Evolutionary conservation across 35 echinoderm and acorn worm genomes (phyloP), one percentile per base, ranked within the genome.

Genomic region (Eucidaris tribuloides): DNA sequence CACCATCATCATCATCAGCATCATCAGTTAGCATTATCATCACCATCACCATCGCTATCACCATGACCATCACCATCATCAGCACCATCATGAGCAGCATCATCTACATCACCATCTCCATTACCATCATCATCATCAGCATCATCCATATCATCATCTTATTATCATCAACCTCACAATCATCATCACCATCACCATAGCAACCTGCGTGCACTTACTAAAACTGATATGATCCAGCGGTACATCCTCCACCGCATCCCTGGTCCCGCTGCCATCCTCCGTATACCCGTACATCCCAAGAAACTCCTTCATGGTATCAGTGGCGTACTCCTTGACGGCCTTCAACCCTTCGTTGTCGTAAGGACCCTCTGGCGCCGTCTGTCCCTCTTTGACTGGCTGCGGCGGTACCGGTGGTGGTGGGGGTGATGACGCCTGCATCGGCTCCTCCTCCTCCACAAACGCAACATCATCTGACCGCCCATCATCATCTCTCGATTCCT

Each of bases 221-320:
- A 96, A 91, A 56, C 87, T 88, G 38, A 99, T 90, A 37, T 81
- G 76, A 60, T 99, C 87, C 38, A 99, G 63, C 32, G 86, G 91
- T n/a, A 84, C 60, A 45, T 90, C 78, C 58, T 93, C 81, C 36
- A 50, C 68, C 19, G 83, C 83, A 5, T 92, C 90, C 68, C 68
- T 74, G 14, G 60, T 20, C 9, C 34, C 76, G 31, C 54, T 31
- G 44, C 84, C 23, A 14, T 99, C 96, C 31, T 93, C 87, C 25
- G 84, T 86, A 35, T 90, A 93, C 18, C 96, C 96, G 45, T 93
- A 99, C 87, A 99, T 93, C n/a, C 87, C 91, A 18, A 99, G 78
- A 24, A 99, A 86, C 46, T 99, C 96, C 58, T 99, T 93, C 91
- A 99, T 90, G 22, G 96, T 93, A 52, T 87, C 82, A 45, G 90